These are phyloP conservation scores for Pseudomyrmex dendroicus DNA, from an alignment of 1,140 invertebrate species.

Conservation along the genomic window DNA sequence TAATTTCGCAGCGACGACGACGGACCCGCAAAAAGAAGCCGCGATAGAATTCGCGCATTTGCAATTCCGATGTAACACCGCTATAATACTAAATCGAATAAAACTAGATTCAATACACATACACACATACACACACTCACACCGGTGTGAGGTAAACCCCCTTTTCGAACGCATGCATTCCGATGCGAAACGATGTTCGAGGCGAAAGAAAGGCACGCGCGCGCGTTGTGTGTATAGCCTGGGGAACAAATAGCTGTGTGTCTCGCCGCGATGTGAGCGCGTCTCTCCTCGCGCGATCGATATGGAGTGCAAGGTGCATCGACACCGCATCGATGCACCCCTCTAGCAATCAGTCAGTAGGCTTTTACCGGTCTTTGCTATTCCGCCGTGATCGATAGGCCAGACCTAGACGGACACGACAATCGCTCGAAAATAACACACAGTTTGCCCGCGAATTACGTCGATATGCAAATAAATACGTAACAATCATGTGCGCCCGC, in stretches of 20 bases:
- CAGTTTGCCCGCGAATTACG: conserved; percentile 37
- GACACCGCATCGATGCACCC: conserved; percentile 42
- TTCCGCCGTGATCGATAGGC: conserved; percentile 35
- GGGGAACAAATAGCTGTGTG: conserved; percentile 41
- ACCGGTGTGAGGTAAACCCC: too few species aligned
- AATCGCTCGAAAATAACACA: conserved; percentile 47
- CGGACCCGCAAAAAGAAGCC: conserved; percentile 10
- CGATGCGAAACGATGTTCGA: conserved; percentile 39
- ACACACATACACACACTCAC: neutral
- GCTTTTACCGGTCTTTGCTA: conserved; percentile 44
- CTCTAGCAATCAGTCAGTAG: conserved; percentile 47
- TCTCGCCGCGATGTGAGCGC: conserved; percentile 12
- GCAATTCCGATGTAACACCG: conserved; percentile 48
- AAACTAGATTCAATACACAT: conserved; percentile 55
- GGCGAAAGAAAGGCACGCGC: conserved; percentile 24
- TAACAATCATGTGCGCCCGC: neutral
- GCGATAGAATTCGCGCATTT: conserved; percentile 6
- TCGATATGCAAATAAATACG: neutral
- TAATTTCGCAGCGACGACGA: conserved; percentile 36
- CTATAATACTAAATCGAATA: conserved; percentile 21
- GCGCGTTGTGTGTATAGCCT: neutral
- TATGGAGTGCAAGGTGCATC: conserved; percentile 50
- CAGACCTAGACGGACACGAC: conserved; percentile 9
- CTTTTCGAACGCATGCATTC: conserved; percentile 31
- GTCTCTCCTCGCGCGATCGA: conserved; percentile 38